Conservation (phyloP, 2,113 vertebrate genomes). For the Psammodynastes pulverulentus region DNA sequence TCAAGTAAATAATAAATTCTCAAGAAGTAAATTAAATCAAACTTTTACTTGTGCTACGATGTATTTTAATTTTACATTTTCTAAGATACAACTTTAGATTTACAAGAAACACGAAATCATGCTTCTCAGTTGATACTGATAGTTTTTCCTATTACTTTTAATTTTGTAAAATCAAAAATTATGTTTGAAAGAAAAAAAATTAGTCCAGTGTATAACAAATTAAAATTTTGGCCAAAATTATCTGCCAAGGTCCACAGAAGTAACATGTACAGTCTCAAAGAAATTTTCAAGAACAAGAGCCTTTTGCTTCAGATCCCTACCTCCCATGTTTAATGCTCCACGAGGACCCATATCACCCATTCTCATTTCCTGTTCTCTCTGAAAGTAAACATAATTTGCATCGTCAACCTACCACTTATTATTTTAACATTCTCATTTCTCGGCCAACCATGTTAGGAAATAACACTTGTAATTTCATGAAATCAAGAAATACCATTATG, state of each 20-base stretch:
- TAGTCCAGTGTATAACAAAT: background rate
- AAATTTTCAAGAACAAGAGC: constrained; percentile 62
- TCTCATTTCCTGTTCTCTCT: constrained; percentile 99
- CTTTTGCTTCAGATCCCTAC: constrained; percentile 85
- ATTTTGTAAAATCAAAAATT: background rate
- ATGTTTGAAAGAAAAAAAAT: background rate
- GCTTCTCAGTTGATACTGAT: background rate
- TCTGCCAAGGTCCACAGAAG: constrained; percentile 47
- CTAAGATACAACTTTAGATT: background rate
- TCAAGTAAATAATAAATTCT: too few relatives aligned
- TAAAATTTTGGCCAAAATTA: background rate
- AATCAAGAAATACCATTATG: background rate
- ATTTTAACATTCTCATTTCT: constrained; percentile 68
- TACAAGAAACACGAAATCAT: background rate
- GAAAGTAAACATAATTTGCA: constrained; percentile 90
- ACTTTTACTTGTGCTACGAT: background rate
- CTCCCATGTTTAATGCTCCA: constrained; percentile 98
- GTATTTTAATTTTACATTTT: background rate
- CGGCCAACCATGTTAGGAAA: constrained; percentile 26
- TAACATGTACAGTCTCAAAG: constrained; percentile 75
- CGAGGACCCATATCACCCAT: constrained; percentile 97
- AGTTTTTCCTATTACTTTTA: background rate
- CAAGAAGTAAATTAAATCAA: background rate
- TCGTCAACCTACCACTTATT: constrained; percentile 77
- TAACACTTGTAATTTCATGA: background rate